These are phyloP conservation scores for Pteropus alecto DNA, from an alignment of 2,113 vertebrate genomes.

Conservation along the genomic window DNA sequence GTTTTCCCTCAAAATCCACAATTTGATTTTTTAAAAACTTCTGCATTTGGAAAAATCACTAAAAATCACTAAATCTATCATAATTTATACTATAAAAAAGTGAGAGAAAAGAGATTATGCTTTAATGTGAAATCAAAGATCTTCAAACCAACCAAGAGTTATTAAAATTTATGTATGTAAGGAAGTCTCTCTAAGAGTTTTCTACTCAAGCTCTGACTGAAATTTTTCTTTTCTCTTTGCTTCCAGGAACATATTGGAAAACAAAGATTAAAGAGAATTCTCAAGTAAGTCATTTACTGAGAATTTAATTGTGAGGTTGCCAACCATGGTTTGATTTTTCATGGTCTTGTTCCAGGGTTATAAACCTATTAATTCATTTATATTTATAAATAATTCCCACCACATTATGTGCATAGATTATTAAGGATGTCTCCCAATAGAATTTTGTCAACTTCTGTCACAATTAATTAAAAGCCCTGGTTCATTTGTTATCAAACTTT, in stretches of 20 bases:
- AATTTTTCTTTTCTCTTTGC: slow-evolving; percentile 61
- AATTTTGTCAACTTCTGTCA: slow-evolving; percentile 79
- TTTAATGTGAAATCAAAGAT: slow-evolving; percentile 42
- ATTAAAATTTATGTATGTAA: slow-evolving; percentile 43
- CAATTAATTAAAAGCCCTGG: slow-evolving; percentile 85
- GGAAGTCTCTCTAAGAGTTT: slow-evolving; percentile 57
- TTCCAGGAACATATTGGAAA: slow-evolving; percentile 70
- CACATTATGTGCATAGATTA: slow-evolving; percentile 81
- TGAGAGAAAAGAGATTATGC: slow-evolving; percentile 17
- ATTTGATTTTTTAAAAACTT: background rate
- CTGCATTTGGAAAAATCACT: background rate
- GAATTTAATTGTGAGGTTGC: slow-evolving; percentile 76
- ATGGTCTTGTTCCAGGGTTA: slow-evolving; percentile 82
- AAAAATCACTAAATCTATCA: background rate
- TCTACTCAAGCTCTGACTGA: slow-evolving; percentile 52
- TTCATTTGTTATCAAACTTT: slow-evolving; percentile 83
- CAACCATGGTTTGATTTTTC: slow-evolving; percentile 77
- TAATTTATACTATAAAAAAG: background rate
- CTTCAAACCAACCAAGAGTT: background rate
- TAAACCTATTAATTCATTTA: slow-evolving; percentile 81
- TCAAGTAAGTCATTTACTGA: slow-evolving; percentile 79
- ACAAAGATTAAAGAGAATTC: slow-evolving; percentile 82
- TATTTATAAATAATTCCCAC: slow-evolving; percentile 83
- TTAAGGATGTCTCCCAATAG: slow-evolving; percentile 80
- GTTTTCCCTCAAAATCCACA: background rate